phyloP scores from a whole-genome alignment of 2,888 invertebrate species.

The Parnassius mnemosyne region DNA sequence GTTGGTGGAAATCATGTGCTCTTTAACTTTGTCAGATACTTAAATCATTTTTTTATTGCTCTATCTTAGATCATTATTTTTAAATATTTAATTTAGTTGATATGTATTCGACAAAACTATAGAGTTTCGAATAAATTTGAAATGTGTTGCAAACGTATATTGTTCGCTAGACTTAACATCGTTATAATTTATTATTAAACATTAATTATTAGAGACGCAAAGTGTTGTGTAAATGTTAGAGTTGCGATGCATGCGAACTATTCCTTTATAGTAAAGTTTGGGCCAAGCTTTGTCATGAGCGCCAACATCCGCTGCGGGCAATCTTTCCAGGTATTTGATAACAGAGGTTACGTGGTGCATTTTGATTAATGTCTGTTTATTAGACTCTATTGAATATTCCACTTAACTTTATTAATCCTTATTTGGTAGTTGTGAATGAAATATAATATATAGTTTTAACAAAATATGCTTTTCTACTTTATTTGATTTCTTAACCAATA shows the following conservation, averaged over 20 bases:
- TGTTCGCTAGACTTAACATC: not conserved
- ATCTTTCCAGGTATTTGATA: slow-evolving; percentile 52
- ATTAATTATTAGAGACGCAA: slow-evolving; percentile 23
- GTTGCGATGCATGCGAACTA: slow-evolving; percentile 40
- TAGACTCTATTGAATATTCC: slow-evolving; percentile 27
- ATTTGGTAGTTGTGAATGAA: not conserved
- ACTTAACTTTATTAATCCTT: too few species aligned
- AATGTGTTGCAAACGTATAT: too few species aligned
- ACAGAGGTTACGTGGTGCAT: slow-evolving; percentile 33
- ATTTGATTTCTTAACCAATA: too few species aligned
- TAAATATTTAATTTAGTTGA: too few species aligned
- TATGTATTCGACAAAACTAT: too few species aligned
- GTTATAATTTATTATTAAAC: slow-evolving; percentile 21
- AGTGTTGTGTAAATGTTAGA: slow-evolving; percentile 31
- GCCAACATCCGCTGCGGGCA: slow-evolving; percentile 32
- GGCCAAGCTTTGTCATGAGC: slow-evolving; percentile 36
- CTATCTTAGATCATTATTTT: too few species aligned
- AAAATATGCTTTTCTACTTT: too few species aligned
- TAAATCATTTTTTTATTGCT: too few species aligned
- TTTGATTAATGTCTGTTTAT: slow-evolving; percentile 29
- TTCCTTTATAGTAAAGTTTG: slow-evolving; percentile 43
- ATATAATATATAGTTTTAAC: too few species aligned
- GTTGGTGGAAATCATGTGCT: too few species aligned
- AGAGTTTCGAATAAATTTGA: too few species aligned
- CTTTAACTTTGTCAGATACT: too few species aligned